A percentile compares a stretch with the other conserved stretches of the same genome.
Evolutionary conservation across 2,113 vertebrate genomes (phyloP).

Genomic region (Bungarus multicinctus): DNA sequence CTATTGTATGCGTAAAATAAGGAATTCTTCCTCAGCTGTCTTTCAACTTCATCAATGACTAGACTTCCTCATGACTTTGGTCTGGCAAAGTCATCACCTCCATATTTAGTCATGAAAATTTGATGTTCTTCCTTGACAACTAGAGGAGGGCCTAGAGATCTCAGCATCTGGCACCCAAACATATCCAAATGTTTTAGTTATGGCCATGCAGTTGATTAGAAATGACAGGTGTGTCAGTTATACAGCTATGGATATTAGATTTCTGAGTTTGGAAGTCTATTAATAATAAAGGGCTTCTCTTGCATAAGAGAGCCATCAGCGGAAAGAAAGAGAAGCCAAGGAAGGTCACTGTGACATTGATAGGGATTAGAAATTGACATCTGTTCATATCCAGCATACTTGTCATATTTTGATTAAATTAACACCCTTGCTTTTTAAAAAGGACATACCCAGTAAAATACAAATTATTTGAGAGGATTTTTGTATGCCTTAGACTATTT

Average conservation of each 20-base stretch:
- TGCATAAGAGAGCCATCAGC: background rate
- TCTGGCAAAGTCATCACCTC: background rate
- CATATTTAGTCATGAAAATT: background rate
- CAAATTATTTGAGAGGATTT: background rate
- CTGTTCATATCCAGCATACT: slow-evolving; percentile 32
- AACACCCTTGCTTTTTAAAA: background rate
- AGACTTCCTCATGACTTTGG: background rate
- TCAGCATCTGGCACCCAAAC: background rate
- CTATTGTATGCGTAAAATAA: background rate
- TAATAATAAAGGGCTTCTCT: slow-evolving; percentile 50
- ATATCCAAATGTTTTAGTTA: background rate
- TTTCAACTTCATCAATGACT: background rate
- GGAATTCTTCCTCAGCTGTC: background rate
- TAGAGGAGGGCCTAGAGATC: background rate
- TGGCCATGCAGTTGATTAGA: background rate
- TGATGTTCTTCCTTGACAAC: background rate
- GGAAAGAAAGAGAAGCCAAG: slow-evolving; percentile 1
- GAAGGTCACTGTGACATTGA: slow-evolving; percentile 41
- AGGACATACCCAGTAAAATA: background rate
- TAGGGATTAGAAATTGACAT: slow-evolving; percentile 20
- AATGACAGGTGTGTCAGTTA: background rate
- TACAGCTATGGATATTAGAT: slow-evolving; percentile 49
- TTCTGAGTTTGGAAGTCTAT: slow-evolving; percentile 31
- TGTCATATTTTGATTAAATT: slow-evolving; percentile 20
- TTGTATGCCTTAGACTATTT: background rate